Percentiles rank a stretch among this genome's conserved stretches.
Evolutionary conservation across 2,888 invertebrate genomes (phyloP).

Genomic region (Epinotia demarniana): DNA sequence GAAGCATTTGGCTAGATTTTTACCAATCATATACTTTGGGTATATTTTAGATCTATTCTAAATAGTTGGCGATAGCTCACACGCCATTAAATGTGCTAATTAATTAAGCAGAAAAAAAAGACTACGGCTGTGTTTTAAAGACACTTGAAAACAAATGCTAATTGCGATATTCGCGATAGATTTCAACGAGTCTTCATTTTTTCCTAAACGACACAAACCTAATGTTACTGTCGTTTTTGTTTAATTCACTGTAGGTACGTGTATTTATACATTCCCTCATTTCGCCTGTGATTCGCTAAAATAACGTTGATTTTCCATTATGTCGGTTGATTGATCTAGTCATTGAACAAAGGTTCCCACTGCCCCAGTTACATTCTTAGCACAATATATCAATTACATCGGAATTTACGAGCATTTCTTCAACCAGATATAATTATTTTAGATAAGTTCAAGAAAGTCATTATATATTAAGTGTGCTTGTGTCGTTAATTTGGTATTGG

Average conservation of each 20-base stretch:
- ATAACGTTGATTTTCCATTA: neutral
- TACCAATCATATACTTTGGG: neutral
- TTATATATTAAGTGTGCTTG: constrained; percentile 3
- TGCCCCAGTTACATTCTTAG: constrained; percentile 21
- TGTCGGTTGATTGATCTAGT: constrained; percentile 29
- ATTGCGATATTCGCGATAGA: neutral
- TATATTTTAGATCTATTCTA: neutral
- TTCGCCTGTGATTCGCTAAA: too few species aligned
- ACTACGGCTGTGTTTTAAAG: neutral
- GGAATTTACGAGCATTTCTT: constrained; percentile 21
- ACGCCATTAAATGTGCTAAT: too few species aligned
- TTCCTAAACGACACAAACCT: too few species aligned
- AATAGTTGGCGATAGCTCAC: too few species aligned
- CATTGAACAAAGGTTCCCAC: constrained; percentile 28
- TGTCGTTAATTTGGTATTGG: neutral
- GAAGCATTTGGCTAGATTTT: neutral
- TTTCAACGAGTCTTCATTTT: neutral
- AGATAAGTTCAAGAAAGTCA: constrained; percentile 17
- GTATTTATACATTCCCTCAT: neutral
- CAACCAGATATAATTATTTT: constrained; percentile 3
- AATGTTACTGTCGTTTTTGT: neutral
- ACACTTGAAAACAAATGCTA: neutral
- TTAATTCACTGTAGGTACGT: neutral
- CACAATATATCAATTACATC: constrained; percentile 19
- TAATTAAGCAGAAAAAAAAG: too few species aligned